Conservation (phyloP, 2,888 invertebrate species). For the Agrenia bidenticulata region DNA sequence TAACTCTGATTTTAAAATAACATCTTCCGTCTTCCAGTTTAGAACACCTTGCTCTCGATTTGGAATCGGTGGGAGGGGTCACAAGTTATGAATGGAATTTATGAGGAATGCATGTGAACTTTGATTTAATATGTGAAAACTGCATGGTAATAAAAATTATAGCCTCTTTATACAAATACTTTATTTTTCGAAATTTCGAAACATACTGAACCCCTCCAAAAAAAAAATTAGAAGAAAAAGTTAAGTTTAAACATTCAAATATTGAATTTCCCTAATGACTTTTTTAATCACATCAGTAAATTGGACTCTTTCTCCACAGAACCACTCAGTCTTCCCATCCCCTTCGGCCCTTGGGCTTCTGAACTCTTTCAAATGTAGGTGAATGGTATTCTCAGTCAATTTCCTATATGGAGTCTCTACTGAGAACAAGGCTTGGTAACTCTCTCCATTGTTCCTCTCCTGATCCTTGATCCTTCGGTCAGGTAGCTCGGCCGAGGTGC, state of each 20-base stretch:
- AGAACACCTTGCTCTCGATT: too few relatives aligned
- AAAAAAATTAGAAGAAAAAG: too few relatives aligned
- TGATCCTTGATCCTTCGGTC: conserved; percentile 24
- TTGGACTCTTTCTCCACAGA: conserved; percentile 15
- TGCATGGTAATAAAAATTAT: too few relatives aligned
- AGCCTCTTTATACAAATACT: background rate
- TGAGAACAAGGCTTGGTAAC: conserved; percentile 5
- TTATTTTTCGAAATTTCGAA: background rate
- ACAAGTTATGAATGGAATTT: too few relatives aligned
- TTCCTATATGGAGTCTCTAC: conserved; percentile 23
- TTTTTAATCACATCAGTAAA: conserved; percentile 21
- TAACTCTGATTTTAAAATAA: too few relatives aligned
- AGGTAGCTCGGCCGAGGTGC: conserved; percentile 22
- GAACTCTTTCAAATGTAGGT: conserved; percentile 21
- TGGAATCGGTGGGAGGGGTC: too few relatives aligned
- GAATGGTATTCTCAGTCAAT: conserved; percentile 31
- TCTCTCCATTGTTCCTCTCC: conserved; percentile 24
- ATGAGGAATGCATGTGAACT: too few relatives aligned
- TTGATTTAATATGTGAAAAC: too few relatives aligned
- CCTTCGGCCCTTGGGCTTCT: conserved; percentile 8
- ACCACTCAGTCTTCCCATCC: conserved; percentile 38
- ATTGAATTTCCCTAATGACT: conserved; percentile 24
- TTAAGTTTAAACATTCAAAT: background rate
- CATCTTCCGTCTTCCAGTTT: too few relatives aligned
- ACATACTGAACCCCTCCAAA: too few relatives aligned